Evolutionary conservation across 2,797 vertebrate genomes (phyloP).

Genomic region (Cebuella pygmaea): DNA sequence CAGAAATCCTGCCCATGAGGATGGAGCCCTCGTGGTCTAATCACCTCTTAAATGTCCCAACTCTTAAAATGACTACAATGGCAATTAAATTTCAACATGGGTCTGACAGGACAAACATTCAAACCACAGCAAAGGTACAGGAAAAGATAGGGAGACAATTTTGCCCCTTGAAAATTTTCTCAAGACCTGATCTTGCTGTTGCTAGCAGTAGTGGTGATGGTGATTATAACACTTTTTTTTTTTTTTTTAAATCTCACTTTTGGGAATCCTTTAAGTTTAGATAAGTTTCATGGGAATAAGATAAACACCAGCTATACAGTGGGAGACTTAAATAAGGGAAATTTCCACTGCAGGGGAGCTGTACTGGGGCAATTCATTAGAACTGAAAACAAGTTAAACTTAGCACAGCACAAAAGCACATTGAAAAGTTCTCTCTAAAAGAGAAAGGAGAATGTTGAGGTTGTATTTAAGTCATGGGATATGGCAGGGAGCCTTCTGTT

Average conservation of each 20-base stretch:
- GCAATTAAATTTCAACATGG: background rate
- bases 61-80: background rate
- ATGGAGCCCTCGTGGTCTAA: background rate
- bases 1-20: background rate
- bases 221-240: background rate
- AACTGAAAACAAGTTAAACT: conserved; percentile 13
- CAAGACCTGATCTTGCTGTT: background rate
- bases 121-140: background rate
- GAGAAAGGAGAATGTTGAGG: background rate
- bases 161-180: background rate
- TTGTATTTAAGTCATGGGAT: background rate
- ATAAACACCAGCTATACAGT: background rate
- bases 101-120: background rate
- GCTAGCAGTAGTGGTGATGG: background rate
- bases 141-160: background rate
- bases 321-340: background rate
- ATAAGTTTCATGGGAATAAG: background rate
- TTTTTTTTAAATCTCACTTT: too few species aligned
- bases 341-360: background rate
- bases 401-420: background rate
- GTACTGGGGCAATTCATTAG: background rate
- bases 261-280: background rate
- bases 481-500: background rate
- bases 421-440: background rate
- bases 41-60: background rate